phyloP scores from a whole-genome alignment of 2,113 vertebrate genomes.

The Mugil cephalus region DNA sequence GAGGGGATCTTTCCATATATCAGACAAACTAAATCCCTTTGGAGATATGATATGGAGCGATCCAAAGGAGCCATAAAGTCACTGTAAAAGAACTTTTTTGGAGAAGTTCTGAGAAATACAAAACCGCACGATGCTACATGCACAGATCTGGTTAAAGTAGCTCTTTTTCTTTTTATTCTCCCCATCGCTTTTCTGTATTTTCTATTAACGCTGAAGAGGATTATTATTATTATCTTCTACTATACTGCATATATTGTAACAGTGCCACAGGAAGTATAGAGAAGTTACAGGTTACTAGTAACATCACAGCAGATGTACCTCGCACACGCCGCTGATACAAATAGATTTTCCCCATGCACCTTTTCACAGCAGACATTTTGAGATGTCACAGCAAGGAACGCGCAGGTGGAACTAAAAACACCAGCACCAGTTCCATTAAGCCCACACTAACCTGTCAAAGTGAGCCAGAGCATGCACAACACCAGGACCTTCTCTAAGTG shows the following conservation, averaged over 20 bases:
- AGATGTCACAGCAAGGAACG: not conserved
- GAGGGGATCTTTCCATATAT: not conserved
- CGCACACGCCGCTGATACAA: constrained; percentile 12
- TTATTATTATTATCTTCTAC: too few relatives aligned
- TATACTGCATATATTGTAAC: not conserved
- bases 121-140: not conserved
- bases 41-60: not conserved
- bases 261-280: not conserved
- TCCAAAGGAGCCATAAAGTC: not conserved
- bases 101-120: too few relatives aligned
- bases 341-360: constrained; percentile 13
- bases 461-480: constrained; percentile 5
- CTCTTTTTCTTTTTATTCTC: too few relatives aligned
- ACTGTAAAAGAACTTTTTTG: not conserved
- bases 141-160: not conserved
- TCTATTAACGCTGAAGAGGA: too few relatives aligned
- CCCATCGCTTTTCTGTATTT: too few relatives aligned
- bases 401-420: not conserved
- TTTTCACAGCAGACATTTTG: constrained; percentile 18
- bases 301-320: not conserved
- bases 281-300: constrained; percentile 3
- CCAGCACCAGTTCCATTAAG: not conserved
- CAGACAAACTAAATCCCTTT: not conserved
- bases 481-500: constrained; percentile 9
- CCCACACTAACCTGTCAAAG: not conserved